Evolutionary conservation across 2,888 invertebrate species (phyloP).

Genomic region (Prosopocoilus inquinatus): DNA sequence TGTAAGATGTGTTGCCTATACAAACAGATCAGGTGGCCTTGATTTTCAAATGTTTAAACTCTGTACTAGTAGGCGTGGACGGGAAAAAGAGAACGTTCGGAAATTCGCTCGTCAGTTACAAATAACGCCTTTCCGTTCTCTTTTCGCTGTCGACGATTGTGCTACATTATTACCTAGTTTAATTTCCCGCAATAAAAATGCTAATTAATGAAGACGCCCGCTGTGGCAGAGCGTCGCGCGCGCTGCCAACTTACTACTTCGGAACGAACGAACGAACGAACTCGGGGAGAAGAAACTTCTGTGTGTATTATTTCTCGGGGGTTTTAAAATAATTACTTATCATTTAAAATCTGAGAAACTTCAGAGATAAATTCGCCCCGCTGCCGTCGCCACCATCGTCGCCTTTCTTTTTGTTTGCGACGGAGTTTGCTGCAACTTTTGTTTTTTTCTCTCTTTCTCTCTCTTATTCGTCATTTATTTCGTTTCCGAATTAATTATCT

Average conservation of each 20-base stretch:
- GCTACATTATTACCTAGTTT: too few species aligned
- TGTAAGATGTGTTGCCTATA: too few species aligned
- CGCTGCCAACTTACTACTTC: not conserved
- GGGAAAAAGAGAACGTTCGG: too few species aligned
- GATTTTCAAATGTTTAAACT: too few species aligned
- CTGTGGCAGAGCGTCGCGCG: not conserved
- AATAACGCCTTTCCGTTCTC: too few species aligned
- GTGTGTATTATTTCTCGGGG: slow-evolving; percentile 12
- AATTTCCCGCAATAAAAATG: not conserved
- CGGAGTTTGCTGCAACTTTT: slow-evolving; percentile 32
- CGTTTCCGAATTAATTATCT: slow-evolving; percentile 23
- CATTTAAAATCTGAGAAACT: slow-evolving; percentile 40
- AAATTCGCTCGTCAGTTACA: too few species aligned
- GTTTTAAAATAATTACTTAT: slow-evolving; percentile 44
- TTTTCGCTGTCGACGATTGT: too few species aligned
- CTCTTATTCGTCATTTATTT: slow-evolving; percentile 31
- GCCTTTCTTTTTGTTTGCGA: slow-evolving; percentile 32
- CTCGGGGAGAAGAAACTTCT: slow-evolving; percentile 1
- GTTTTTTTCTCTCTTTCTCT: slow-evolving; percentile 4
- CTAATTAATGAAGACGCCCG: not conserved
- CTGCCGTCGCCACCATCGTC: too few species aligned
- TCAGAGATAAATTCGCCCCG: slow-evolving; percentile 37
- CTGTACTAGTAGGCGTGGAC: too few species aligned
- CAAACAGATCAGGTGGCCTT: too few species aligned
- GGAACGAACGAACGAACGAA: too few species aligned